Evolutionary conservation across 30 jellyfish, hydroid and myxozoan genomes (phyloP).

Genomic region (Aurelia sp.): DNA sequence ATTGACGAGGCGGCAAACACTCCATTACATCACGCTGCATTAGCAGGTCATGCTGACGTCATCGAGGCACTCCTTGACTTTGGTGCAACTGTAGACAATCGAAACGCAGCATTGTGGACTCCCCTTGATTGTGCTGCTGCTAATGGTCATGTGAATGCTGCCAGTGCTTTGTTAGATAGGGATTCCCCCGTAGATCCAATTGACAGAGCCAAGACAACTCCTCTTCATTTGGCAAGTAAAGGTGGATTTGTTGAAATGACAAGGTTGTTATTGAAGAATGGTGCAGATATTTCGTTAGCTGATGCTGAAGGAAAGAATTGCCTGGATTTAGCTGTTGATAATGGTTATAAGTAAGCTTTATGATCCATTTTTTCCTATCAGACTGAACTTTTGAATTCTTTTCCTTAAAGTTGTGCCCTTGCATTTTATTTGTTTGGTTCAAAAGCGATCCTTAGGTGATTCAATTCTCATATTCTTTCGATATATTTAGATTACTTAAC

Average conservation of each 20-base stretch:
- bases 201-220: slow-evolving; percentile 58
- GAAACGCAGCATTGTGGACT: slow-evolving; percentile 81
- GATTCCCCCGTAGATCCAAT: slow-evolving; percentile 61
- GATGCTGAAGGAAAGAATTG: slow-evolving; percentile 85
- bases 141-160: slow-evolving; percentile 61
- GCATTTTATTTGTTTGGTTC: no score
- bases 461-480: no score
- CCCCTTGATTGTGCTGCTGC: slow-evolving; percentile 94
- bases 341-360: slow-evolving; percentile 63
- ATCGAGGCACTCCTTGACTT: slow-evolving; percentile 55
- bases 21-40: slow-evolving; percentile 84
- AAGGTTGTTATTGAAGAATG: slow-evolving; percentile 47
- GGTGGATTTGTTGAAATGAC: slow-evolving; percentile 72
- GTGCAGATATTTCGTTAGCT: slow-evolving; percentile 69
- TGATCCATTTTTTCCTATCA: no score
- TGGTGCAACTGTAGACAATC: slow-evolving; percentile 78
- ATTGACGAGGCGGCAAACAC: slow-evolving; percentile 83
- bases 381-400: no score
- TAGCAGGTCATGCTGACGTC: slow-evolving; percentile 70
- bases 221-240: slow-evolving; percentile 81
- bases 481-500: no score
- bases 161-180: slow-evolving; percentile 55
- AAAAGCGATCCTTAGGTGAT: no score
- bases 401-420: no score
- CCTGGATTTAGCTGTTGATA: slow-evolving; percentile 84